Conservation (phyloP, 2,797 vertebrate genomes). For the Mallotus villosus region DNA sequence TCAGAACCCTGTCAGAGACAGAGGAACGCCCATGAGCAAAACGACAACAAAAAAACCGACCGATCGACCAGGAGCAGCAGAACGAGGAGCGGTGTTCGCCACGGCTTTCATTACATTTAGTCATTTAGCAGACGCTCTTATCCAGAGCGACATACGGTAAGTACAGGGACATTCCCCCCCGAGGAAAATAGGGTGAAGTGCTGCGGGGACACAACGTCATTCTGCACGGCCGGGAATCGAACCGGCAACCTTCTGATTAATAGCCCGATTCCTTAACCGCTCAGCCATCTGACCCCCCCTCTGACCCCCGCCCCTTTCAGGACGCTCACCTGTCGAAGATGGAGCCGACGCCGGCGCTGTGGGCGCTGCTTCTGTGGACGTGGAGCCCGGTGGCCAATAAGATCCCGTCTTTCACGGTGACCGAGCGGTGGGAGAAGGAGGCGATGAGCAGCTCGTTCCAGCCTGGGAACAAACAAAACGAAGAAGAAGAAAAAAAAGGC, state of each 20-base stretch:
- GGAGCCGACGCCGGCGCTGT: slow-evolving; percentile 94
- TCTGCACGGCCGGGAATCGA: too few relatives aligned
- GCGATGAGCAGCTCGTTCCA: slow-evolving; percentile 97
- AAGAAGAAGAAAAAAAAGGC: not conserved
- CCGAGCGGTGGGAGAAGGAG: slow-evolving; percentile 94
- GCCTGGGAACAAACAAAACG: slow-evolving; percentile 61
- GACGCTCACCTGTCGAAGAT: slow-evolving; percentile 90
- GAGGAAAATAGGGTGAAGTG: too few relatives aligned
- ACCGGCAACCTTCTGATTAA: too few relatives aligned
- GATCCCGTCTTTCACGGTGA: slow-evolving; percentile 94
- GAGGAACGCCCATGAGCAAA: not conserved
- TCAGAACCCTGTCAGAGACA: slow-evolving; percentile 82
- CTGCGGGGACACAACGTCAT: too few relatives aligned
- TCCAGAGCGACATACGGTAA: too few relatives aligned
- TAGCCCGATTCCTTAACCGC: too few relatives aligned
- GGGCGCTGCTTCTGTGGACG: slow-evolving; percentile 93
- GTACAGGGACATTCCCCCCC: too few relatives aligned
- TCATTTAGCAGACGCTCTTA: too few relatives aligned
- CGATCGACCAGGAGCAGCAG: too few relatives aligned
- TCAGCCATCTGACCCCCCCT: too few relatives aligned
- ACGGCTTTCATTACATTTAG: too few relatives aligned
- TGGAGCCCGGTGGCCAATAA: slow-evolving; percentile 92
- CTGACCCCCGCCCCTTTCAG: too few relatives aligned
- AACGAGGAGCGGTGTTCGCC: not conserved
- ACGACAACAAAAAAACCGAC: not conserved